Percentiles rank a stretch among this genome's conserved stretches.
phyloP scores from a whole-genome alignment of 2,888 invertebrate species.

The Drosophila neotestacea region DNA sequence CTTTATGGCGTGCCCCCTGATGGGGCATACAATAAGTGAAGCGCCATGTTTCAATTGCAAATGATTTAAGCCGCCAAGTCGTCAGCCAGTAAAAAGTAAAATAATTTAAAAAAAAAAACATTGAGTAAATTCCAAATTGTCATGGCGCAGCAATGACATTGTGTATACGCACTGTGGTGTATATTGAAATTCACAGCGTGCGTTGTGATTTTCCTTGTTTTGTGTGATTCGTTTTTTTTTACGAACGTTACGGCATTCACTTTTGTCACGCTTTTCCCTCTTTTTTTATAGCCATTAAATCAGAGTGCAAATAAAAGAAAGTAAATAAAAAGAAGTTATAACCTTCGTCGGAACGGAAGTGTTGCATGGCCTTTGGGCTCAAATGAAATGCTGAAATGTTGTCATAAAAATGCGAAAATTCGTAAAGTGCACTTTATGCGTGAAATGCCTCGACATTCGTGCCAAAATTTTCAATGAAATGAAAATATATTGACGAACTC shows the following conservation, averaged over 20 bases:
- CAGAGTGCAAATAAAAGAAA: slow-evolving; percentile 77
- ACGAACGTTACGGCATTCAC: slow-evolving; percentile 41
- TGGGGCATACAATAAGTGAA: slow-evolving; percentile 52
- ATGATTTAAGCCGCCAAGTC: slow-evolving; percentile 52
- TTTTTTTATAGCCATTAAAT: slow-evolving; percentile 74
- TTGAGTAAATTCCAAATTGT: slow-evolving; percentile 32
- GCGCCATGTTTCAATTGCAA: slow-evolving; percentile 65
- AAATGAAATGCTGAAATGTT: slow-evolving; percentile 71
- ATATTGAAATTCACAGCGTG: slow-evolving; percentile 74
- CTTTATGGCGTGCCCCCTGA: slow-evolving; percentile 54
- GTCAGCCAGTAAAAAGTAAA: slow-evolving; percentile 28
- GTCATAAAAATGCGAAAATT: slow-evolving; percentile 79
- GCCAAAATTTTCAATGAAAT: slow-evolving; percentile 34
- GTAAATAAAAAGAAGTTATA: slow-evolving; percentile 72
- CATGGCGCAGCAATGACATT: slow-evolving; percentile 55
- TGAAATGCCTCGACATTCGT: slow-evolving; percentile 7
- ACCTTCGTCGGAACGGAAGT: slow-evolving; percentile 31
- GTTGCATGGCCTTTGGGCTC: slow-evolving; percentile 50
- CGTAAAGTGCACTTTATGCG: slow-evolving; percentile 73
- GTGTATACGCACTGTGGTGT: slow-evolving; percentile 67
- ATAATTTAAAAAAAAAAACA: slow-evolving; percentile 17
- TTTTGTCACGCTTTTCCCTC: slow-evolving; percentile 37
- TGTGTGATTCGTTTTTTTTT: slow-evolving; percentile 29
- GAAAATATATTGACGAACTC: slow-evolving; percentile 39
- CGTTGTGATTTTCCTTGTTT: slow-evolving; percentile 43